Base-by-base conservation (phyloP, 2,797 vertebrate species). In the Poeciliopsis presidionis region DNA sequence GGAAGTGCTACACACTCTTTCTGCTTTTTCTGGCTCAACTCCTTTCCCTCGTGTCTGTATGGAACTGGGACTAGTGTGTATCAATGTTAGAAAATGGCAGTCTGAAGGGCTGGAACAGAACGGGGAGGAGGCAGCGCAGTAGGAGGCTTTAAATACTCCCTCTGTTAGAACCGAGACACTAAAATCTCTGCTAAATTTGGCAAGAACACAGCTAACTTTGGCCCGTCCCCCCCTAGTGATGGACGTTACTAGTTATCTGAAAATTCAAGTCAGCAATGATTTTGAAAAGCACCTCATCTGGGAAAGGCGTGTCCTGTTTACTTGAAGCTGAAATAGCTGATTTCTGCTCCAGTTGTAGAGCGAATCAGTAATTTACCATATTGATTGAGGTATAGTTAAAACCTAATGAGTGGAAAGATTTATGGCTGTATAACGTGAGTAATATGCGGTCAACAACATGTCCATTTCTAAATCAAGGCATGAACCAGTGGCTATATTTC, bases 1-100 rank as follows among this genome's bases (percentile, higher is more conserved):
- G 53, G 51, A 78, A 85, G 84, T 67, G 28, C 61, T 65, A 49
- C 49, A 76, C n/a, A 77, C n/a, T 30, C 59, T 33, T 43, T 57
- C 13, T 74, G 72, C 75, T 75, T 82, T 70, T 65, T 83, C 69
- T 72, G 72, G 43, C 51, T 76, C 33, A 47, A 33, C 46, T 70
- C 45, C 47, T 78, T 65, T 75, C 74, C 77, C 77, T 71, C 51
- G 39, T 77, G 90, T 77, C 71, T 85, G 72, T 70, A 71, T 87
- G 81, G 83, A 90, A 83, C 71, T 81, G 76, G 82, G 85, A 86
- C 73, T 79, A 73, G 74, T 84, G 83, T 87, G 85, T 73, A 71
- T 77, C 75, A 73, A 80, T 91, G 79, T 67, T 45, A 87, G 55
- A 78, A 90, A 90, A 90, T 74, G 79, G 75, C 79, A 81, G 71